phyloP scores from a whole-genome alignment of 2,888 invertebrate species.

The Cremastinae sp. region DNA sequence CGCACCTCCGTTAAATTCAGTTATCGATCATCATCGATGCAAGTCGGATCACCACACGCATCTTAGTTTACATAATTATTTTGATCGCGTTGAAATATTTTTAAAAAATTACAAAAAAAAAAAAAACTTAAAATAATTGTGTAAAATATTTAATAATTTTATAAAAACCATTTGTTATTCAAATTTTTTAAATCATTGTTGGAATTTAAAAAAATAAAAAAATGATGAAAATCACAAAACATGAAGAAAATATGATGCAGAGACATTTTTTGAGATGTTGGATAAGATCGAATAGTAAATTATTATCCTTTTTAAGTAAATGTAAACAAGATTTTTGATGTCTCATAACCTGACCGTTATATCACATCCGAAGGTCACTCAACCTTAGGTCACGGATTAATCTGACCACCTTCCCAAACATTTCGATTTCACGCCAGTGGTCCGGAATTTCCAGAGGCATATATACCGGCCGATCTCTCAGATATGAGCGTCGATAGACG shows the following conservation, averaged over 20 bases:
- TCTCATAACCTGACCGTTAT: slow-evolving; percentile 24
- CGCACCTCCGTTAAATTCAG: background rate
- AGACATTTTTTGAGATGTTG: background rate
- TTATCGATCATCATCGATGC: slow-evolving; percentile 28
- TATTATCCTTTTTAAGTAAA: slow-evolving; percentile 2
- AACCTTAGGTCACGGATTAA: slow-evolving; percentile 23
- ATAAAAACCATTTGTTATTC: too few relatives aligned
- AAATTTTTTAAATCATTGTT: background rate
- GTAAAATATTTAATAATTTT: too few relatives aligned
- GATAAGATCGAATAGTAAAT: background rate
- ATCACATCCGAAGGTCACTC: slow-evolving; percentile 22
- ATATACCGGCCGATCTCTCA: background rate
- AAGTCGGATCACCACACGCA: slow-evolving; percentile 21
- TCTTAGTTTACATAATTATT: too few relatives aligned
- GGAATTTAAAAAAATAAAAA: background rate
- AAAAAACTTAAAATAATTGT: too few relatives aligned
- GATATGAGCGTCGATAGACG: background rate
- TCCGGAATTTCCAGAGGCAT: background rate
- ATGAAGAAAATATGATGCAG: background rate
- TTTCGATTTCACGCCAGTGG: slow-evolving; percentile 1
- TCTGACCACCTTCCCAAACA: slow-evolving; percentile 1
- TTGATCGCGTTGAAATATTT: background rate
- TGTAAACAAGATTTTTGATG: slow-evolving; percentile 4
- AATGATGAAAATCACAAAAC: background rate
- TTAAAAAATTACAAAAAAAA: background rate